A percentile compares a stretch with the other conserved stretches of the same genome.
phyloP scores from a whole-genome alignment of 2,888 invertebrate genomes.

The Thera obeliscata region DNA sequence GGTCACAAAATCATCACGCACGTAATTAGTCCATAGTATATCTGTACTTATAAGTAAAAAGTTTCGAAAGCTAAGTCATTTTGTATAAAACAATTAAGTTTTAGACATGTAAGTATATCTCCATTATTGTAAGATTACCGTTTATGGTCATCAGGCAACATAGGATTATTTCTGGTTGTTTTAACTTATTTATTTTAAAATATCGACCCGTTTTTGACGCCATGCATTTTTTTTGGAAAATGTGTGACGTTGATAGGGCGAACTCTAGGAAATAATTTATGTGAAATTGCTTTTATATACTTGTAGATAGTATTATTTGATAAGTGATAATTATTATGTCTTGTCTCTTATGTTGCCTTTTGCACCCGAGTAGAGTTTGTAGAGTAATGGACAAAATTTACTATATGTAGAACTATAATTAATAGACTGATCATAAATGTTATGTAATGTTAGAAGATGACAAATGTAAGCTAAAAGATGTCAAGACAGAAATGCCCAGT shows the following conservation, averaged over 20 bases:
- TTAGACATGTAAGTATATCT: constrained; percentile 79
- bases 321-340: constrained; percentile 56
- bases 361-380: constrained; percentile 68
- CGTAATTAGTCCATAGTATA: constrained; percentile 78
- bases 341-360: constrained; percentile 77
- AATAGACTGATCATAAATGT: constrained; percentile 84
- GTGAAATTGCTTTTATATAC: constrained; percentile 69
- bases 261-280: constrained; percentile 67
- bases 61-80: constrained; percentile 85
- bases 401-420: constrained; percentile 77
- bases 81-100: constrained; percentile 83
- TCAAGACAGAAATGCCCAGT: constrained; percentile 59
- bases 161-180: constrained; percentile 71
- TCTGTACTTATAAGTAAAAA: constrained; percentile 83
- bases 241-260: constrained; percentile 53
- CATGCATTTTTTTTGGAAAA: constrained; percentile 48
- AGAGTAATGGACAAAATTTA: constrained; percentile 82
- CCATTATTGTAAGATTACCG: constrained; percentile 81
- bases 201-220: constrained; percentile 48
- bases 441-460: constrained; percentile 84
- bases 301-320: constrained; percentile 70
- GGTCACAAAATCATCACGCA: constrained; percentile 67
- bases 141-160: constrained; percentile 71
- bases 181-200: constrained; percentile 79
- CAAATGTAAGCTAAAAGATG: constrained; percentile 81